Conservation (phyloP, 2,113 vertebrate species). For the Lepidothrix coronata region DNA sequence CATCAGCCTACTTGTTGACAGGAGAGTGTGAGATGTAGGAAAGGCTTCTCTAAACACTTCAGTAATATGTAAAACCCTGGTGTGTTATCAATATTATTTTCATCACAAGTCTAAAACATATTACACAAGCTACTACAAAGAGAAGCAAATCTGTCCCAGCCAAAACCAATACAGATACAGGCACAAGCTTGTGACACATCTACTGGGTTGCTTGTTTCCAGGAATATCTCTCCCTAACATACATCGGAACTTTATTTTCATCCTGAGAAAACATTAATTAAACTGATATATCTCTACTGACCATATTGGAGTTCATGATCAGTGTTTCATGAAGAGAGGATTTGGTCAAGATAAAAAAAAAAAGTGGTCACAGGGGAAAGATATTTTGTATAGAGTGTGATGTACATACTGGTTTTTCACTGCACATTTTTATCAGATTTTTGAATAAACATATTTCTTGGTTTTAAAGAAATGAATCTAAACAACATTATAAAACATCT, state of each 20-base stretch:
- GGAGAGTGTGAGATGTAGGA: not conserved
- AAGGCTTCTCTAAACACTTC: not conserved
- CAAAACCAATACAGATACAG: not conserved
- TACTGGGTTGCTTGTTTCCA: not conserved
- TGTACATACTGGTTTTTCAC: fast-evolving
- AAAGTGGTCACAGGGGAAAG: not conserved
- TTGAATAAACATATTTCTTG: not conserved
- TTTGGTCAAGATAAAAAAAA: not conserved
- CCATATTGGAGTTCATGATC: not conserved
- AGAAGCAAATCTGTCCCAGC: not conserved
- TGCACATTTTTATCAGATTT: not conserved
- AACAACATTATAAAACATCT: not conserved
- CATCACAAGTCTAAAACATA: not conserved
- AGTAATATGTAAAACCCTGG: not conserved
- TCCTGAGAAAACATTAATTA: not conserved
- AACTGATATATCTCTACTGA: not conserved
- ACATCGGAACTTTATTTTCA: not conserved
- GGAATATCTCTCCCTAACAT: not conserved
- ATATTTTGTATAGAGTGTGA: not conserved
- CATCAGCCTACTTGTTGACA: not conserved
- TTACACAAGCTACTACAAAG: not conserved
- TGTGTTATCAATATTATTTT: not conserved
- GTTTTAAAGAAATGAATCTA: not conserved
- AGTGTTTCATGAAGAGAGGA: not conserved
- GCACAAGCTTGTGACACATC: not conserved